Conservation (phyloP, 2,113 vertebrate species). For the Psittacara wagleri region DNA sequence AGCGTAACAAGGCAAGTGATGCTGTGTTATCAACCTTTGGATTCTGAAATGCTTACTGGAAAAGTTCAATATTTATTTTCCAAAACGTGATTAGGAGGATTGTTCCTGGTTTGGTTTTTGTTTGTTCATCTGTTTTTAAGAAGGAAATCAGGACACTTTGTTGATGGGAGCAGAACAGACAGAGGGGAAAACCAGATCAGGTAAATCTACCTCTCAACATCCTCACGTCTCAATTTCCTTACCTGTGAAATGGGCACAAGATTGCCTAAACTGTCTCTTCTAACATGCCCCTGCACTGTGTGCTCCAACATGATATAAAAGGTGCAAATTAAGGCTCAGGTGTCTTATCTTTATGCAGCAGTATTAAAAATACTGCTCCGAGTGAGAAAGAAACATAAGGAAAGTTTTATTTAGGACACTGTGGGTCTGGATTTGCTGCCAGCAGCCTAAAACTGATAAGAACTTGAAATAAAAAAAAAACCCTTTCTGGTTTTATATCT, state of each 20-base stretch:
- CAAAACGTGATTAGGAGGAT: not conserved
- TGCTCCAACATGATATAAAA: not conserved
- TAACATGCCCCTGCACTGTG: accelerated
- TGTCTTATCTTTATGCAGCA: not conserved
- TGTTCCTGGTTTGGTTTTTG: not conserved
- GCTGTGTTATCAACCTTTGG: not conserved
- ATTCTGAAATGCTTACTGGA: not conserved
- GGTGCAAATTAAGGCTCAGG: not conserved
- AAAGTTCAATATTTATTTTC: not conserved
- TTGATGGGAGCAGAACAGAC: not conserved
- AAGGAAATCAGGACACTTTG: not conserved
- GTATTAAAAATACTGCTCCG: not conserved
- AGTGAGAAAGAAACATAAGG: not conserved
- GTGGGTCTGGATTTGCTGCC: not conserved
- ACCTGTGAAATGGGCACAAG: not conserved
- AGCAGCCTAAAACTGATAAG: not conserved
- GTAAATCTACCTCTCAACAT: not conserved
- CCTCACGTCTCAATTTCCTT: not conserved
- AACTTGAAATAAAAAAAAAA: not conserved
- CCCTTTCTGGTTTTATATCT: constrained; percentile 73
- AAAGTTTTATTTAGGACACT: not conserved
- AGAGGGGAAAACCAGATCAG: not conserved
- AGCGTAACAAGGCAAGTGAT: not conserved
- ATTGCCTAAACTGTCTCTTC: not conserved
- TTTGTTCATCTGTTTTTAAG: not conserved